Percentiles rank a stretch among this genome's conserved stretches.
Conservation (phyloP, 1,140 invertebrate species). For the Nasonia vitripennis region DNA sequence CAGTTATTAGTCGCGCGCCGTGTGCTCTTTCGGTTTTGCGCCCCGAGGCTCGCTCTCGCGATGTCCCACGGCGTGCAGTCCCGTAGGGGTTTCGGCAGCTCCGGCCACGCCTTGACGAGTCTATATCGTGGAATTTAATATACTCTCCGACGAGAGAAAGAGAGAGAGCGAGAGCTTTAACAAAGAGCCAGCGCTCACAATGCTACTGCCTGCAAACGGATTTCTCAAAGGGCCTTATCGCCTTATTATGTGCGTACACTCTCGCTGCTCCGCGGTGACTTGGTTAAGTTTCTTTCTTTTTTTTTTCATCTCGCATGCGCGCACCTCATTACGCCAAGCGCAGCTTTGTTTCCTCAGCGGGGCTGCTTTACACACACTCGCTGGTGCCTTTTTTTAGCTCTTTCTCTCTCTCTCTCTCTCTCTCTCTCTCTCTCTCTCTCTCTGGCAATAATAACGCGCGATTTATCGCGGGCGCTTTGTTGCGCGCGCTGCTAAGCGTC, state of each 20-base stretch:
- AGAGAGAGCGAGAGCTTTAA: not conserved
- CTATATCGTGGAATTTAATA: conserved; percentile 54
- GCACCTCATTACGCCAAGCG: conserved; percentile 27
- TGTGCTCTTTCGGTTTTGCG: conserved; percentile 19
- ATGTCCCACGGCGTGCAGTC: conserved; percentile 46
- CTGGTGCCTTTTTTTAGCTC: not conserved
- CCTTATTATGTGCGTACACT: conserved; percentile 35
- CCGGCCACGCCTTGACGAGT: conserved; percentile 51
- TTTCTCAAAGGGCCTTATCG: conserved; percentile 45
- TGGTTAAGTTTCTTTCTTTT: conserved; percentile 4
- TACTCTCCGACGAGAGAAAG: not conserved
- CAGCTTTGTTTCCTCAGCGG: conserved; percentile 11
- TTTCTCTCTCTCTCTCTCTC: too few relatives aligned
- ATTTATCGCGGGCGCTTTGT: conserved; percentile 23
- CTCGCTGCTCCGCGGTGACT: not conserved
- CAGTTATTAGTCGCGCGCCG: conserved; percentile 38
- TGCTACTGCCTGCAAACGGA: conserved; percentile 26
- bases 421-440: not conserved
- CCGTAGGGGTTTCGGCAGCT: conserved; percentile 46
- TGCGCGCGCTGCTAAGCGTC: not conserved
- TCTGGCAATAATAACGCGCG: not conserved
- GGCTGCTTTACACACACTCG: not conserved
- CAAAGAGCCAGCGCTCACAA: conserved; percentile 30
- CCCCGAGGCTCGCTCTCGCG: conserved; percentile 12
- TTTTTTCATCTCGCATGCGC: not conserved